A percentile compares a stretch with the other conserved stretches of the same genome.
Conservation (phyloP, 2,888 invertebrate species). For the Pammene fasciana region DNA sequence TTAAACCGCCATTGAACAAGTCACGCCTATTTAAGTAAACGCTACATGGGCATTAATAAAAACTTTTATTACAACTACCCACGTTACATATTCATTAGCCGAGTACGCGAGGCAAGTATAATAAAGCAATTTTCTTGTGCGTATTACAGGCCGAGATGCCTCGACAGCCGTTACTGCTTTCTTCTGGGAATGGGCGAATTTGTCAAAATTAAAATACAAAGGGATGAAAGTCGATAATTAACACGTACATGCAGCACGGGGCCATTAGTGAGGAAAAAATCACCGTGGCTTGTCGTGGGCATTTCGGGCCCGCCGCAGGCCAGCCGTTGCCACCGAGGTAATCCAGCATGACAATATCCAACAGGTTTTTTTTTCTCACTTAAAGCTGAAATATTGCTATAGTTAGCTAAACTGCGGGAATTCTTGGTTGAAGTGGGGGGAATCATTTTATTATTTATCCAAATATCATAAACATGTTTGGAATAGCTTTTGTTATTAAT, state of each 20-base stretch:
- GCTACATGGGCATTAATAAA: conserved; percentile 50
- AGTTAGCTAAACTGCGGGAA: conserved; percentile 1
- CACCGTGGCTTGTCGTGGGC: conserved; percentile 40
- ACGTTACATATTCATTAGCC: conserved; percentile 59
- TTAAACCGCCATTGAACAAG: conserved; percentile 43
- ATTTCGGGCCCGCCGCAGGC: conserved; percentile 38
- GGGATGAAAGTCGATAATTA: conserved; percentile 64
- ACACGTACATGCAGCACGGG: conserved; percentile 42
- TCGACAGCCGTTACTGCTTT: conserved; percentile 47
- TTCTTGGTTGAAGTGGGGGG: not conserved
- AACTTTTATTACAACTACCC: conserved; percentile 53
- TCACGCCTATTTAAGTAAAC: conserved; percentile 45
- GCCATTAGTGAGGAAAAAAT: conserved; percentile 41
- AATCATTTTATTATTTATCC: not conserved
- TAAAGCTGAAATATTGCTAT: conserved; percentile 17
- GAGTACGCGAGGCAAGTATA: conserved; percentile 53
- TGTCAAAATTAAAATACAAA: conserved; percentile 79
- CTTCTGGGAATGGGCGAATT: conserved; percentile 72
- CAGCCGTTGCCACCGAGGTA: conserved; percentile 25
- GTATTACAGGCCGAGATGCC: conserved; percentile 41
- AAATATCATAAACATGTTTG: not conserved
- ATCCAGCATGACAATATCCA: conserved; percentile 39
- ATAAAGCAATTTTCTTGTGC: conserved; percentile 58
- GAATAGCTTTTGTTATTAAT: not conserved
- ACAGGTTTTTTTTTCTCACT: conserved; percentile 40